Evolutionary conservation across 2,888 invertebrate genomes (phyloP), one percentile per base, ranked within the genome.

Genomic region (Lasioglossum morio): DNA sequence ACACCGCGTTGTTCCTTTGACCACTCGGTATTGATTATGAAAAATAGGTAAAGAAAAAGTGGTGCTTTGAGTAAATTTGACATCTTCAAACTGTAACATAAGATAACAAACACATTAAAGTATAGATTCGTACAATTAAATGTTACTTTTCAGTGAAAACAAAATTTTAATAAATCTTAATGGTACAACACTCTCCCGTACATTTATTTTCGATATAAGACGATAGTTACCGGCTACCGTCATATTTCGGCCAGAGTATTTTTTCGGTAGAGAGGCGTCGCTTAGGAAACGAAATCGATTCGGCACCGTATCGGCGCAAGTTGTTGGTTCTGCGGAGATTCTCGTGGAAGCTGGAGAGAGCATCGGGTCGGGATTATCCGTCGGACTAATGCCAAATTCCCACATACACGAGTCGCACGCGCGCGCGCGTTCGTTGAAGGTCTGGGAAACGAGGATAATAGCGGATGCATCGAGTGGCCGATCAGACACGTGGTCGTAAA

Each of bases 401-500:
- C 78, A 43, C 80, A 75, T 66, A 75, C 73, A 79, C 48, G 63
- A 19, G n/a, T 0, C 23, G 48, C 2, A 5, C 48, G 48, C 2
- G 72, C 27, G 48, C 46, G 82, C 40, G 63, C 53, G 75, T n/a
- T n/a, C 8, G 53, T 10, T 10, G 10, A 23, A 8, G 23, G 23
- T 53, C 53, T 53, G 53, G 84, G 84, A 77, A 79, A 85, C 81
- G 79, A 78, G 89, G 91, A 89, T 90, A 90, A 92, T 88, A 81
- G 86, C 87, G 86, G 88, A 90, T 84, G 88, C 87, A 88, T 87
- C 87, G 89, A 90, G 88, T 88, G 81, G 82, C 77, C 87, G 91
- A 90, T 92, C 90, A 87, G 88, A 89, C 88, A 81, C 86, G 63
- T 66, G 81, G 85, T 89, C 91, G 91, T 93, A 93, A 93, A 93